A percentile compares a stretch with the other conserved stretches of the same genome.
These are phyloP conservation scores for Eutrigla gurnardus DNA, from an alignment of 2,797 vertebrate species.

Conservation along the genomic window DNA sequence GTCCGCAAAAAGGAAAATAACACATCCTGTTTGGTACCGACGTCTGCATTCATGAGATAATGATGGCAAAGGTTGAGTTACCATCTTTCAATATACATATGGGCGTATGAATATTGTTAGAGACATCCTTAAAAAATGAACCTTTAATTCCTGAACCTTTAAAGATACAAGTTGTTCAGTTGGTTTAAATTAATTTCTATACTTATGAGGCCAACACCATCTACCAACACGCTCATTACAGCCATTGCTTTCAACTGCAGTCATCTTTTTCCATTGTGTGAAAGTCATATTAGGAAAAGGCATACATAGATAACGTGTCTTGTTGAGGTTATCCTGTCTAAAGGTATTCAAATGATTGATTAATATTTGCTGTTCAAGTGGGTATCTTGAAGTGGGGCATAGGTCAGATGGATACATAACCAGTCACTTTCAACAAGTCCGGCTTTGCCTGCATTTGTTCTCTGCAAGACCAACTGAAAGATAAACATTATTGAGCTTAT, in stretches of 20 bases:
- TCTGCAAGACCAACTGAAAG: constrained; percentile 35
- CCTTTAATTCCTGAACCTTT: not conserved
- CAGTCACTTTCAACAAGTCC: constrained; percentile 3
- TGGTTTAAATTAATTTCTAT: not conserved
- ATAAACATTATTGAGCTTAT: constrained; percentile 39
- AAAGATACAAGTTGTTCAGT: not conserved
- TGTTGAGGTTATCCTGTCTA: not conserved
- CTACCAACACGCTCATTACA: not conserved
- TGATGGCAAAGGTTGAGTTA: not conserved
- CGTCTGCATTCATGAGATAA: not conserved
- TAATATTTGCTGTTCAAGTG: not conserved
- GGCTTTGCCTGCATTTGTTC: constrained; percentile 14
- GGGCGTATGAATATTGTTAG: not conserved
- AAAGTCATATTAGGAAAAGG: not conserved
- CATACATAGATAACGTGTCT: not conserved
- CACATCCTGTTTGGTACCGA: not conserved
- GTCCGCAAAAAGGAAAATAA: not conserved
- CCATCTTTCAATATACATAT: not conserved
- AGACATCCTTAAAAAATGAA: not conserved
- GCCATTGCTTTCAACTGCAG: not conserved
- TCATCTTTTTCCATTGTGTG: not conserved
- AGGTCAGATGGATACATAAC: not conserved
- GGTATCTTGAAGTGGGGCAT: not conserved
- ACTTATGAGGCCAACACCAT: not conserved
- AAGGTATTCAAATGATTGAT: not conserved